Base-by-base conservation (phyloP, 2,888 invertebrate species). In the Stictocephala bisonia region DNA sequence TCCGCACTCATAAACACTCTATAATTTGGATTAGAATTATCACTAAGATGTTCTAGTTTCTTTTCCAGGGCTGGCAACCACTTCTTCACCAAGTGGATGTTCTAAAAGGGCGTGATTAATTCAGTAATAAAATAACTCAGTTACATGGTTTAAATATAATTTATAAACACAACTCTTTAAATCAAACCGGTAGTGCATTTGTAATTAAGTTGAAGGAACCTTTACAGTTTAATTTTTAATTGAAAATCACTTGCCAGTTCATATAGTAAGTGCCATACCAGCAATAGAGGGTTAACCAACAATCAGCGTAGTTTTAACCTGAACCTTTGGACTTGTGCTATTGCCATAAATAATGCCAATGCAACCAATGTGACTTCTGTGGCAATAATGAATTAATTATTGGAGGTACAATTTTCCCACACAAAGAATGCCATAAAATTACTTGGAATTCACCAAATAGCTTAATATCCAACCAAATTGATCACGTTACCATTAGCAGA, bases 1-100 rank as follows among this genome's bases (percentile, higher is more conserved):
- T 98, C 97, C 2, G 97, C 97, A 78, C 95, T 96, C 88, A 98
- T 91, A 82, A 95, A 97, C 73, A 98, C 89, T 27, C 97, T 87
- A 83, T 95, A 98, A 79, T 92, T 86, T 0, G 87, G 83, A 83
- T 96, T 92, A 18, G 95, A 93, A 0, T 91, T 93, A 74, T 89
- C 89, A 0, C 93, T 91, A 80, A 93, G 93, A 77, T 90, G 88
- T 83, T 98, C 97, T 82, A 98, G 86, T 83, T 94, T 94, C 85
- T 97, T 98, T 82, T 98, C 97, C 22, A 98, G 85, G 9, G 89
- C 86, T 0, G 96, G 93, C 29, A 98, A 84, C 97, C 98, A 98
- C 84, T 94, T 96, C 78, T 95, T 93, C 0, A 98, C 97, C 76
- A 98, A 87, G 86, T 98, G 98, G 79, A 98, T 95, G 83, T 97